A percentile compares a stretch with the other conserved stretches of the same genome.
These are phyloP conservation scores for Ophioninae sp. DNA, from an alignment of 2,888 invertebrate genomes.

Conservation along the genomic window DNA sequence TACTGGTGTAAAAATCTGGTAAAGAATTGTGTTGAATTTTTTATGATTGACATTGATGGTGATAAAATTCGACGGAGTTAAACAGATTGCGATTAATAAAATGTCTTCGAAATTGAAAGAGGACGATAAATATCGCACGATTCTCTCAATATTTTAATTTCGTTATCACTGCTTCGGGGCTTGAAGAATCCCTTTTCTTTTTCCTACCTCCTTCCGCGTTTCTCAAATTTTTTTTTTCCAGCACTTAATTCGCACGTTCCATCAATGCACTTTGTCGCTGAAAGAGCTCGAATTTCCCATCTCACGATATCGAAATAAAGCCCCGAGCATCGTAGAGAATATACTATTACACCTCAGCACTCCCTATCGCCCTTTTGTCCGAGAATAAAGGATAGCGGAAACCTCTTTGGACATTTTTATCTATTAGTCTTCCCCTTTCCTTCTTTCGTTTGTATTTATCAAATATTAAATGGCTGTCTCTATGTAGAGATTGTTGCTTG, in stretches of 20 bases:
- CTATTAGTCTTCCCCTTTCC: background rate
- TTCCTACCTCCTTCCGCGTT: background rate
- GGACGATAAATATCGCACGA: background rate
- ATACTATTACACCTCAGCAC: conserved; percentile 3
- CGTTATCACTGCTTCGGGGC: background rate
- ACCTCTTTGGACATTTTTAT: conserved; percentile 6
- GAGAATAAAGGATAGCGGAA: background rate
- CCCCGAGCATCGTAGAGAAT: conserved; percentile 3
- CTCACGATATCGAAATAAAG: conserved; percentile 17
- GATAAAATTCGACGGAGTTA: background rate
- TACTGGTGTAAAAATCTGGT: too few relatives aligned
- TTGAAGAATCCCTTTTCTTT: background rate
- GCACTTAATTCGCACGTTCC: conserved; percentile 51
- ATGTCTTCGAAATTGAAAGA: background rate
- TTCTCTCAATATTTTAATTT: background rate
- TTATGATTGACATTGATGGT: background rate
- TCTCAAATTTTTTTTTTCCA: conserved; percentile 23
- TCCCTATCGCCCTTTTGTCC: background rate
- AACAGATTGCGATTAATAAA: background rate
- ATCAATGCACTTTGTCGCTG: conserved; percentile 49
- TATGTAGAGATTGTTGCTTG: background rate
- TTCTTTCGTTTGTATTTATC: conserved; percentile 6
- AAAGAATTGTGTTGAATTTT: too few relatives aligned
- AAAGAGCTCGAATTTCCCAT: conserved; percentile 39
- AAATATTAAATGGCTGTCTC: background rate